Evolutionary conservation across 2,797 vertebrate species (phyloP), one percentile per base, ranked within the genome.

Genomic region (Todus mexicanus): DNA sequence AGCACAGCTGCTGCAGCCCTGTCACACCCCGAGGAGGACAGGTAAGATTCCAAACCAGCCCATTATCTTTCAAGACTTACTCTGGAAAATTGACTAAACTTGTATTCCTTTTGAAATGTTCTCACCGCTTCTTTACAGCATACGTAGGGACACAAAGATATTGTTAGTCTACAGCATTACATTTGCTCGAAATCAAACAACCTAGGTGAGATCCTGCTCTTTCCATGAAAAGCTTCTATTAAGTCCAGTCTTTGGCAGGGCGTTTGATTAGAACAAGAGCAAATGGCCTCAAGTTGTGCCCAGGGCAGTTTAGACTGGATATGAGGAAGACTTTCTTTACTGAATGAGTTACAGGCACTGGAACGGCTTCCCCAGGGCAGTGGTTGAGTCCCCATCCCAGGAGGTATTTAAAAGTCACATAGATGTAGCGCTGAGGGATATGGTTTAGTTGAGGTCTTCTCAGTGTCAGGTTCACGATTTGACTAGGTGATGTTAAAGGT

Each of bases 141-240:
- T 19, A 0, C 2, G 19, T 0, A 20, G 19, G 11, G 68, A 43
- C 26, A 35, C 23, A 17, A 31, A n/a, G 45, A 16, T 18, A 4
- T 1, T 4, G 22, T 7, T 31, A 6, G 22, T 10, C 31, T 29
- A 8, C 1, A n/a, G 31, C 11, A 9, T 23, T 21, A 12, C 29
- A 1, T 37, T 50, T 45, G 42, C 9, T 64, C 2, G 4, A 54
- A 18, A n/a, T 4, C 10, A 11, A 66, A 37, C 1, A 33, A 21
- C 8, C 26, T 4, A 4, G 61, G 31, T 4, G 64, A 47, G 53
- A 71, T 16, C 8, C 60, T 5, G 48, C 38, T 69, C 21, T 38
- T 75, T 42, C 9, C n/a, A 9, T 0, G 19, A 40, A 22, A 37
- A 11, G 25, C 26, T 61, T 31, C 50, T 38, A 16, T 1, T 31